Conservation (phyloP, 2,113 vertebrate genomes). For the Himantopus leucocephalus region DNA sequence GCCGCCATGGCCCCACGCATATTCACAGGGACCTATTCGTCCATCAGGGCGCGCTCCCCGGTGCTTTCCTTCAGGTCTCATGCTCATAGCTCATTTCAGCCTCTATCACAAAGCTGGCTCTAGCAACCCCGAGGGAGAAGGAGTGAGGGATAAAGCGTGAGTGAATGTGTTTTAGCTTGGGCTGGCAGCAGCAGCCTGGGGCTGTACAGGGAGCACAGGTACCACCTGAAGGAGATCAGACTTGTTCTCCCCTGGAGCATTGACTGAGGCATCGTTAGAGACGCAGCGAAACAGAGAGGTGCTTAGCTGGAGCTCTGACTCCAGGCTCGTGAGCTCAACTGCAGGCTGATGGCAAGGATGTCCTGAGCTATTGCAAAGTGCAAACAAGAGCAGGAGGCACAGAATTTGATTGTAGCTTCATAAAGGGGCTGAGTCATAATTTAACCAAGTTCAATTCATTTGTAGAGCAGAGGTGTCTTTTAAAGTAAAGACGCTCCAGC, state of each 20-base stretch:
- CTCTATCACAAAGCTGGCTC: not conserved
- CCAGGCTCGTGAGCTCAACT: not conserved
- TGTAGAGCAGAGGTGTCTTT: not conserved
- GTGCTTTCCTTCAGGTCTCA: not conserved
- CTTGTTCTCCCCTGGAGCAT: not conserved
- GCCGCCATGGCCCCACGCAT: rapidly evolving
- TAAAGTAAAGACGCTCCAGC: not conserved
- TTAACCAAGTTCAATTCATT: not conserved
- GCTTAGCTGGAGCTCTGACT: not conserved
- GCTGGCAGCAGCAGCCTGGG: not conserved
- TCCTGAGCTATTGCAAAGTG: not conserved
- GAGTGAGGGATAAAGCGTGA: not conserved
- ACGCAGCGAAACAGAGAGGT: not conserved
- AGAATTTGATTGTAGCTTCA: not conserved
- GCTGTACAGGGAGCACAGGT: not conserved
- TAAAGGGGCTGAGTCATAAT: not conserved
- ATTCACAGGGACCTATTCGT: rapidly evolving
- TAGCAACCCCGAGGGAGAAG: not conserved
- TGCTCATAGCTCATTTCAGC: not conserved
- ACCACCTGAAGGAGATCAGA: not conserved
- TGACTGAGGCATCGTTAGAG: not conserved
- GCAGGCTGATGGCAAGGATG: not conserved
- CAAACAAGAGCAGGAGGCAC: not conserved
- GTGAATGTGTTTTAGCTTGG: not conserved
- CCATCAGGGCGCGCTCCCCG: rapidly evolving